Percentiles rank a stretch among this genome's conserved stretches.
phyloP scores from a whole-genome alignment of 1,140 invertebrate genomes.

The Microplitis mediator region DNA sequence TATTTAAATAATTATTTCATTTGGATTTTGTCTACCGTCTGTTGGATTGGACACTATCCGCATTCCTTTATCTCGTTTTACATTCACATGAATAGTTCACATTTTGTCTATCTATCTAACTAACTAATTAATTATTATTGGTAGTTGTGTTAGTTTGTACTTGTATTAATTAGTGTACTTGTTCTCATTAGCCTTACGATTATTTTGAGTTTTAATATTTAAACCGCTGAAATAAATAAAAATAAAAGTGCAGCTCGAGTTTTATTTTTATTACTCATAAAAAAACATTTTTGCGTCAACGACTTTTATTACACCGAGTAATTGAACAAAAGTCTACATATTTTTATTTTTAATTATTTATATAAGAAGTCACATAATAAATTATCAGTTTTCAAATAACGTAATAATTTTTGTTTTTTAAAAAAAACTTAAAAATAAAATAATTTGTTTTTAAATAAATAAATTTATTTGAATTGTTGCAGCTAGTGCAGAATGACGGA shows the following conservation, averaged over 20 bases:
- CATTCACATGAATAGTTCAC: conserved; percentile 8
- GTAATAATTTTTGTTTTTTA: too few relatives aligned
- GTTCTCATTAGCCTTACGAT: not conserved
- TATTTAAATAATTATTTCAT: conserved; percentile 8
- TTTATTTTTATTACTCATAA: too few relatives aligned
- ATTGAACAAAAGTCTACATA: too few relatives aligned
- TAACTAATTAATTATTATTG: not conserved
- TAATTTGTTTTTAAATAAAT: too few relatives aligned
- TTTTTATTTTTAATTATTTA: too few relatives aligned
- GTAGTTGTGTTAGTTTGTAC: not conserved
- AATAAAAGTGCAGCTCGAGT: too few relatives aligned
- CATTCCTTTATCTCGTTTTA: conserved; percentile 22
- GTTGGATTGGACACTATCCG: conserved; percentile 22
- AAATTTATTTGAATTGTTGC: not conserved
- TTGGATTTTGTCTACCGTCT: conserved; percentile 19
- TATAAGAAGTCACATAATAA: too few relatives aligned
- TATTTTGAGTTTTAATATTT: too few relatives aligned
- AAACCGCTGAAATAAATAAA: too few relatives aligned
- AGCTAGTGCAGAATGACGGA: conserved; percentile 67
- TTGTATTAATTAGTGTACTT: not conserved
- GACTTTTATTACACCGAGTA: too few relatives aligned
- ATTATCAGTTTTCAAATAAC: not conserved
- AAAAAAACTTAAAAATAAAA: too few relatives aligned
- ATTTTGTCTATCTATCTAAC: not conserved
- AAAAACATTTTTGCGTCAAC: not conserved